These are phyloP conservation scores for Aurelia aurita complex sp. Pacific DNA, from an alignment of 30 jellyfish, hydroid and myxozoan species.

Conservation along the genomic window DNA sequence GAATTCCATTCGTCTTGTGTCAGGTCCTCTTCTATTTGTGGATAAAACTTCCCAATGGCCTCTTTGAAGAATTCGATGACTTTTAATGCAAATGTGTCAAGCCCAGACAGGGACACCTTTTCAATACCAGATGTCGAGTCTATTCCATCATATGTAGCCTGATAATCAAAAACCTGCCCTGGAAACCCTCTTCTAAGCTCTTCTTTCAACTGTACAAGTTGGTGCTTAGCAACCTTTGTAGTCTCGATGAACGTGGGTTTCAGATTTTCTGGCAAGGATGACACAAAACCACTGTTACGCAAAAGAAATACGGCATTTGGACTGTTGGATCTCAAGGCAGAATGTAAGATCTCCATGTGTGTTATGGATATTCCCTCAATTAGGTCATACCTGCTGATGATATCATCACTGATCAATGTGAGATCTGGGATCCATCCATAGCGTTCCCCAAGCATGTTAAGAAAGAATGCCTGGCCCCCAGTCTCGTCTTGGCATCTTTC, in stretches of 20 bases:
- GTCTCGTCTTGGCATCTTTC: slow-evolving; percentile 79
- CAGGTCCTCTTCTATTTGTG: slow-evolving; percentile 30
- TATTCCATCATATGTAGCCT: slow-evolving; percentile 32
- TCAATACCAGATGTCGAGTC: slow-evolving; percentile 37
- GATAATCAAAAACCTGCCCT: slow-evolving; percentile 50
- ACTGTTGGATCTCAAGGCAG: slow-evolving; percentile 77
- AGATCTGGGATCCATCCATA: slow-evolving; percentile 90
- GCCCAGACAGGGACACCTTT: slow-evolving; percentile 52
- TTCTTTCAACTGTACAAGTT: slow-evolving; percentile 51
- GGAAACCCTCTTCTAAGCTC: slow-evolving; percentile 72
- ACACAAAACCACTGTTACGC: slow-evolving; percentile 48
- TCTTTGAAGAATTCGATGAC: slow-evolving; percentile 64
- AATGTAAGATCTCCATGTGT: slow-evolving; percentile 85
- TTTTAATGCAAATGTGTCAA: slow-evolving; percentile 67
- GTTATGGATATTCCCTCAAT: slow-evolving; percentile 75
- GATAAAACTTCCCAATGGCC: slow-evolving; percentile 51
- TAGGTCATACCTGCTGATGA: slow-evolving; percentile 48
- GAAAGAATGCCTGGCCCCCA: slow-evolving; percentile 86
- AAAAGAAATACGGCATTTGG: slow-evolving; percentile 73
- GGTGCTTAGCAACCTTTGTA: slow-evolving; percentile 41
- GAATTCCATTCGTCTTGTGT: slow-evolving; percentile 21
- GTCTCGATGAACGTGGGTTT: slow-evolving; percentile 47
- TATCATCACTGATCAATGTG: slow-evolving; percentile 13
- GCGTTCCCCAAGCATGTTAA: slow-evolving; percentile 84
- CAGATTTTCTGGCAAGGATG: slow-evolving; percentile 51